Base-by-base conservation (phyloP, 2,888 invertebrate species). In the Petrophora chlorosata region DNA sequence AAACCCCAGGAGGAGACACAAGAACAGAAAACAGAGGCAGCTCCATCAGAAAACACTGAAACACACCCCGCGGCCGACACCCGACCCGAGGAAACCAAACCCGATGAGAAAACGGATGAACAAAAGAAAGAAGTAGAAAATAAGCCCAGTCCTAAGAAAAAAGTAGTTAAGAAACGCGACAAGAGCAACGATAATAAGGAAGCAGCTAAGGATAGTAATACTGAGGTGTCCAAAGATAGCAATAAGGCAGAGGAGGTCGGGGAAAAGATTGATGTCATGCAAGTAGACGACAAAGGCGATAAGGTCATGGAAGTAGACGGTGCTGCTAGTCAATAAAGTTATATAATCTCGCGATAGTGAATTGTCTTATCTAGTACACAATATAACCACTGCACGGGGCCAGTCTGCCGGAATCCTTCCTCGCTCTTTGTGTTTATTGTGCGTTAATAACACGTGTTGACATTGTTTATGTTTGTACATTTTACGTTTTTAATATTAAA, bases 301-400 rank as follows among this genome's bases (percentile, higher is more conserved):
- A 81, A 81, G 61, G 44, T 62, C 19, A 90, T 91, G 91, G 90
- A 91, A 61, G 80, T 90, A 38, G 91, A 90, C 30, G 78, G 76
- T 78, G 86, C 82, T 75, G 79, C 90, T 90, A 89, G 90, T 90
- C 90, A 89, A 86, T 89, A 87, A 84, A 79, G 38, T 73, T 78
- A 83, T n/a, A n/a, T n/a, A n/a, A n/a, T n/a, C 76, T 75, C 70
- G 77, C 79, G 55, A 76, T 85, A 87, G 87, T 71, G 72, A 85
- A 85, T 83, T 79, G 70, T 75, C 75, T 72, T 57, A 52, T 68
- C 14, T 56, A 82, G 81, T 71, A 74, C 80, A 78, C 81, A 65
- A 61, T 61, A 50, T 48, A 47, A 39, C 38, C 54, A 25, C 22
- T 46, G 61, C 60, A 60, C 58, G 39, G 38, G 43, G 53, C 53